Base-by-base conservation (phyloP, 2,113 vertebrate species). In the Brachionichthys hirsutus region DNA sequence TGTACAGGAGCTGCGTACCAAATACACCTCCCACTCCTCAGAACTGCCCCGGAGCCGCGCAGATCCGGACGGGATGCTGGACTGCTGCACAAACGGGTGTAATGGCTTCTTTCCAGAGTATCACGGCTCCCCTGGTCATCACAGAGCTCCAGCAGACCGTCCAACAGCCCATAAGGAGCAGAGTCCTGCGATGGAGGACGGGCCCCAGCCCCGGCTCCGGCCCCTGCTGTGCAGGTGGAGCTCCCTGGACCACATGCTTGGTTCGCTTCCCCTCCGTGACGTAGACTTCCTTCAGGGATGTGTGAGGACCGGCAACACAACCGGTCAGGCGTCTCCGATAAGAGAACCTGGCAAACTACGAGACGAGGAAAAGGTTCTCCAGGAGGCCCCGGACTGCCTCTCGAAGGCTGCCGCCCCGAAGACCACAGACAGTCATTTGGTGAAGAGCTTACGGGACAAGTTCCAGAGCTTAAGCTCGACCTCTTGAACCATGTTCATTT, bases 361-460 rank as follows among this genome's bases (percentile, higher is more conserved):
- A 12, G 63, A 69, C 9, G 34, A 24, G 42, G 65, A 55, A 43
- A 12, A 17, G 14, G 49, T 66, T 19, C 55, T 58, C 11, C 74
- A 67, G 16, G 69, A 72, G 2, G 61, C 70, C 20, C n/a, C 46
- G 0, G 82, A 83, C 73, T 51, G 63, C 49, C 55, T 73, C 56
- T 55, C 84, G n/a, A 79, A 62, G 53, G 34, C 66, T 6, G 54
- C 30, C 3, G 41, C 43, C 14, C 43, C 62, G 45, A 87, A 86
- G 62, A 78, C 67, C 35, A 70, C 57, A 0, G 82, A 92, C 8
- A 85, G 75, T 2, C 75, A 92, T 56, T 80, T 94, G 2, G 96
- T 98, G 66, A 94, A 89, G 85, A 94, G 93, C 85, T 92, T 99
- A 61, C 89, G 94, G 55, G 94, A 95, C 54, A 97, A 93, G 62